Evolutionary conservation across 2,113 vertebrate species (phyloP).

Genomic region (Cariama cristata): DNA sequence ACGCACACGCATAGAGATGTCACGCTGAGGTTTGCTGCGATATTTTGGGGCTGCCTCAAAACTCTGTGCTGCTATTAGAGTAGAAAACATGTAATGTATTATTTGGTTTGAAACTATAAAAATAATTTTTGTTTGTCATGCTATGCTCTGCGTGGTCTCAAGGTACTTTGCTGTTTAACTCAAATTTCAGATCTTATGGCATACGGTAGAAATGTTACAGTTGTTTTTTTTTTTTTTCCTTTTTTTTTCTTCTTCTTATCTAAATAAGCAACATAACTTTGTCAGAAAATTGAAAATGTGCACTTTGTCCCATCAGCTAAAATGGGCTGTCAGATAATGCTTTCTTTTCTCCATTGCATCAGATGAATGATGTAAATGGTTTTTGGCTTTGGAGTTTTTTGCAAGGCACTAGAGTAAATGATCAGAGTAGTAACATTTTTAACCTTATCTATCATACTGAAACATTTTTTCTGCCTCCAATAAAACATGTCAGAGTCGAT

Average conservation of each 20-base stretch:
- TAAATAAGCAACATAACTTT: slow-evolving; percentile 81
- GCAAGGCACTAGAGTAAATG: slow-evolving; percentile 81
- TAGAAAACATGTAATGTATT: background rate
- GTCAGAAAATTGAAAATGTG: slow-evolving; percentile 80
- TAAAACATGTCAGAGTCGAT: slow-evolving; percentile 87
- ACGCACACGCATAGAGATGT: background rate
- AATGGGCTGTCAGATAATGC: slow-evolving; percentile 78
- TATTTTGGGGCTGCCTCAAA: slow-evolving; percentile 11
- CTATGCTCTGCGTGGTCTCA: slow-evolving; percentile 19
- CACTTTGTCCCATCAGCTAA: slow-evolving; percentile 79
- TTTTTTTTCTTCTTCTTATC: slow-evolving; percentile 55
- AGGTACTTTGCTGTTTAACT: slow-evolving; percentile 46
- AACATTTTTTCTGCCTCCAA: slow-evolving; percentile 86
- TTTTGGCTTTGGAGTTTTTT: slow-evolving; percentile 81
- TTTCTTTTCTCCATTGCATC: slow-evolving; percentile 66
- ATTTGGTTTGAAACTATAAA: slow-evolving; percentile 72
- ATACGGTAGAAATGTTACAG: slow-evolving; percentile 47
- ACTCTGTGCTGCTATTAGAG: background rate
- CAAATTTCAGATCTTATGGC: slow-evolving; percentile 27
- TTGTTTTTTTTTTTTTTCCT: background rate
- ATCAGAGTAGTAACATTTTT: slow-evolving; percentile 86
- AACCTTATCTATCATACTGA: slow-evolving; percentile 90
- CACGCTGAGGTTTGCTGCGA: background rate
- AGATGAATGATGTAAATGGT: slow-evolving; percentile 80
- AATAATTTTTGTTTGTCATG: slow-evolving; percentile 67